Conservation (phyloP, 2,888 invertebrate genomes). For the Epiblema foenella region DNA sequence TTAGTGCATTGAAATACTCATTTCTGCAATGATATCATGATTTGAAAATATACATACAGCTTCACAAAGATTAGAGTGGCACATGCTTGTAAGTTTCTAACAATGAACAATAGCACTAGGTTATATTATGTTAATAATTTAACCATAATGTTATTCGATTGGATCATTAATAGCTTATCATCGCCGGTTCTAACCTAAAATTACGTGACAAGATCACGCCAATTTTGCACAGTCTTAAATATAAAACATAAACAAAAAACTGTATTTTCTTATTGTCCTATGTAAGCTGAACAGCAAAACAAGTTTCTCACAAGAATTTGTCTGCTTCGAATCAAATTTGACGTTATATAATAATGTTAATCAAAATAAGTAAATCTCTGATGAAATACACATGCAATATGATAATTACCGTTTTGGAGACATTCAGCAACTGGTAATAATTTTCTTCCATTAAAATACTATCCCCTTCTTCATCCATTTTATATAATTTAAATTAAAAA, state of each 20-base stretch:
- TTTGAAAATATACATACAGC: not conserved
- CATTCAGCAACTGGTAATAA: conserved; percentile 94
- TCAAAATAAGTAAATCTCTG: conserved; percentile 56
- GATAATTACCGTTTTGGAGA: conserved; percentile 91
- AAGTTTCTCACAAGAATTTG: conserved; percentile 17
- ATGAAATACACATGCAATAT: conserved; percentile 46
- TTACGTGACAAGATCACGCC: conserved; percentile 31
- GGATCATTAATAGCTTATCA: conserved; percentile 25
- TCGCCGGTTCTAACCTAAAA: conserved; percentile 57
- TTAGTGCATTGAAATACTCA: not conserved
- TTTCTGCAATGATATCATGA: not conserved
- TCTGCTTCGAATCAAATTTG: conserved; percentile 40
- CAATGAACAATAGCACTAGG: too few relatives aligned
- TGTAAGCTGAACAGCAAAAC: not conserved
- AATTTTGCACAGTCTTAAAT: conserved; percentile 7
- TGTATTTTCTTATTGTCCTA: not conserved
- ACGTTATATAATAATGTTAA: conserved; percentile 63
- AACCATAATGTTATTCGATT: not conserved
- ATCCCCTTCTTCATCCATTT: conserved; percentile 89
- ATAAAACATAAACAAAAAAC: not conserved
- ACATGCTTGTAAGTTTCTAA: not conserved
- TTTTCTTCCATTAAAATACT: conserved; percentile 90
- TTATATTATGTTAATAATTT: not conserved
- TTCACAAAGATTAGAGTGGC: not conserved
- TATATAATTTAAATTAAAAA: conserved; percentile 52